phyloP scores from a whole-genome alignment of 2,113 vertebrate genomes.

The Euleptes europaea region DNA sequence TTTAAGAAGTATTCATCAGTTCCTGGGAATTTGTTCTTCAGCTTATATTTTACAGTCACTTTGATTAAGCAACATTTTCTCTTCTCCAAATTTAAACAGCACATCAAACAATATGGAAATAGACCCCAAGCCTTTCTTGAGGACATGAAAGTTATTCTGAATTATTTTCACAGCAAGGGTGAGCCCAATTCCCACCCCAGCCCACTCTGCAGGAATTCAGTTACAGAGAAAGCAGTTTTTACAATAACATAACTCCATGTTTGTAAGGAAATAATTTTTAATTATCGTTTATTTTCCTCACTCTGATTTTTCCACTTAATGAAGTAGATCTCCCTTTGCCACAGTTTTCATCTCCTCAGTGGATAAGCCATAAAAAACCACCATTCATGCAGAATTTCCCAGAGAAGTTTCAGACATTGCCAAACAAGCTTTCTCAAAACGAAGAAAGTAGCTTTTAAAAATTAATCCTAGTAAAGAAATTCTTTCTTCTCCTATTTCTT shows the following conservation, averaged over 20 bases:
- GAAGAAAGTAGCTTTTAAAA: slow-evolving; percentile 2
- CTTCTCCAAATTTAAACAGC: slow-evolving; percentile 74
- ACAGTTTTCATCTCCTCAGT: slow-evolving; percentile 67
- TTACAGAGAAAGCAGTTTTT: slow-evolving; percentile 71
- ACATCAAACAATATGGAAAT: slow-evolving; percentile 80
- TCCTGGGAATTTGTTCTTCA: slow-evolving; percentile 58
- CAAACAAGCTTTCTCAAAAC: slow-evolving; percentile 33
- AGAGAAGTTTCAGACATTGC: slow-evolving; percentile 62
- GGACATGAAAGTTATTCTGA: slow-evolving; percentile 77
- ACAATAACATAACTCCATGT: slow-evolving; percentile 75
- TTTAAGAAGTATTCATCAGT: slow-evolving; percentile 30
- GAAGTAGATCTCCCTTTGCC: slow-evolving; percentile 70
- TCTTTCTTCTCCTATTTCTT: background rate
- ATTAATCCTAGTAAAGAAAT: slow-evolving; percentile 27
- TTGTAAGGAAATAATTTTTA: slow-evolving; percentile 80
- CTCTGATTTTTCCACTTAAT: slow-evolving; percentile 70
- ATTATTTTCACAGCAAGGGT: slow-evolving; percentile 68
- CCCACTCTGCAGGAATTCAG: slow-evolving; percentile 67
- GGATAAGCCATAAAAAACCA: slow-evolving; percentile 57
- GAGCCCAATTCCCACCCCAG: slow-evolving; percentile 72
- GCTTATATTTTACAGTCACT: slow-evolving; percentile 58
- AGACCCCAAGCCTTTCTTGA: slow-evolving; percentile 73
- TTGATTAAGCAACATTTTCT: slow-evolving; percentile 71
- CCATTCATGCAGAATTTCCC: slow-evolving; percentile 59
- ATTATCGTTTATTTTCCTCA: slow-evolving; percentile 75